These are phyloP conservation scores for Stegana nigrithorax DNA, from an alignment of 2,888 invertebrate species.

Conservation along the genomic window DNA sequence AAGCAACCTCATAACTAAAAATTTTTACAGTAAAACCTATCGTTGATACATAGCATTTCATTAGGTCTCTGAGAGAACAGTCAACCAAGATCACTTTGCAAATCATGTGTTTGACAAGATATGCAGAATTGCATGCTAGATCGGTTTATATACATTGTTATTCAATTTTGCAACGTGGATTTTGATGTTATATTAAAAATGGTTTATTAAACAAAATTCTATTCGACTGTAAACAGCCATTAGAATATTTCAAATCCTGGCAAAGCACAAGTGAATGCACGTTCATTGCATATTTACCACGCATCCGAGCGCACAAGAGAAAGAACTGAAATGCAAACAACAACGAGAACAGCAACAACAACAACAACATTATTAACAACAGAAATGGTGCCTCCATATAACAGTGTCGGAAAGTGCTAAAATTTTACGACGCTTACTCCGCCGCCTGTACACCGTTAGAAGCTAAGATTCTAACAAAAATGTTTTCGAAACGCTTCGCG, in stretches of 20 bases:
- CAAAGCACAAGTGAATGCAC: not conserved
- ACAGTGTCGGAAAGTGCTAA: constrained; percentile 6
- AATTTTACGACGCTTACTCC: constrained; percentile 14
- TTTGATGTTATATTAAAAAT: not conserved
- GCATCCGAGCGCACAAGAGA: not conserved
- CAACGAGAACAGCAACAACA: not conserved
- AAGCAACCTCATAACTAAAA: too few relatives aligned
- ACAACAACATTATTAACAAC: not conserved
- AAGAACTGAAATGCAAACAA: not conserved
- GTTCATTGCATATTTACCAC: constrained; percentile 23
- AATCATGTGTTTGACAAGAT: not conserved
- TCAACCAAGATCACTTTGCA: too few relatives aligned
- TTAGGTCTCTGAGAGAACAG: too few relatives aligned
- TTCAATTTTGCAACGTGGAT: too few relatives aligned
- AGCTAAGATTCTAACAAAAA: constrained; percentile 2
- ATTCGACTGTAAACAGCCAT: not conserved
- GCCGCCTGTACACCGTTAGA: not conserved
- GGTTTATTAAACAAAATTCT: not conserved
- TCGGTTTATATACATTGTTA: too few relatives aligned
- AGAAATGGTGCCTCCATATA: not conserved
- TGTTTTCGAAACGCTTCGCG: constrained; percentile 20
- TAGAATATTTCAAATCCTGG: not conserved
- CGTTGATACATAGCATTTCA: too few relatives aligned
- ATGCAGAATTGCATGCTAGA: too few relatives aligned
- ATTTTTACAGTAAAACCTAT: too few relatives aligned